Evolutionary conservation across 2,113 vertebrate genomes (phyloP).

Genomic region (Chaetops frenatus): DNA sequence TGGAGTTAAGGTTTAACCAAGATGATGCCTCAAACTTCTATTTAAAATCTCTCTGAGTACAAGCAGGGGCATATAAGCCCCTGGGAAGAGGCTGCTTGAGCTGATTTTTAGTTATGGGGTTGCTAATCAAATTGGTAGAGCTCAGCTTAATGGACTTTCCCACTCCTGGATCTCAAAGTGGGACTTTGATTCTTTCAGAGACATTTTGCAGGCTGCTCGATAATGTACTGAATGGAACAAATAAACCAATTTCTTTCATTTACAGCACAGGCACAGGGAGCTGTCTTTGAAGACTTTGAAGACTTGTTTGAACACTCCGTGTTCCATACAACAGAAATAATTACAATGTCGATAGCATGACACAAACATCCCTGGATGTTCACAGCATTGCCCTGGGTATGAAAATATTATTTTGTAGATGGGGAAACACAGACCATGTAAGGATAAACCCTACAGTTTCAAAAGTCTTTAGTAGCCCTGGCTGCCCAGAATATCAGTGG

Average conservation of each 20-base stretch:
- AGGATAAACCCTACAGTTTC: not conserved
- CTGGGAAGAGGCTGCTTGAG: not conserved
- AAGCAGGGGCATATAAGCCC: not conserved
- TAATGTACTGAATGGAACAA: slow-evolving; percentile 48
- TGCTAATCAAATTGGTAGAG: slow-evolving; percentile 58
- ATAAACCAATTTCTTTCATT: slow-evolving; percentile 61
- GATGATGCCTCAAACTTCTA: not conserved
- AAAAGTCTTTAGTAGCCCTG: not conserved
- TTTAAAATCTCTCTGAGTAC: not conserved
- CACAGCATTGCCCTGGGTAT: not conserved
- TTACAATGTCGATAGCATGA: not conserved
- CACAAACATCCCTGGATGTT: not conserved
- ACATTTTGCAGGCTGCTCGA: slow-evolving; percentile 54
- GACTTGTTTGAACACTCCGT: slow-evolving; percentile 22
- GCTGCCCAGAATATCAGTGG: not conserved
- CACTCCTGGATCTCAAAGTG: slow-evolving; percentile 41
- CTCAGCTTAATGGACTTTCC: slow-evolving; percentile 52
- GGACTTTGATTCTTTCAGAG: slow-evolving; percentile 66
- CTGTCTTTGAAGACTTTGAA: slow-evolving; percentile 61
- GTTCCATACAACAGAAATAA: slow-evolving; percentile 23
- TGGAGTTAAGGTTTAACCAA: not conserved
- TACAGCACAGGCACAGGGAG: slow-evolving; percentile 33
- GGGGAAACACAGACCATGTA: not conserved
- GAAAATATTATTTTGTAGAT: not conserved
- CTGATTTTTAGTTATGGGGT: slow-evolving; percentile 22